Conservation (phyloP, 1,140 invertebrate species). For the Drosophila sp. region DNA sequence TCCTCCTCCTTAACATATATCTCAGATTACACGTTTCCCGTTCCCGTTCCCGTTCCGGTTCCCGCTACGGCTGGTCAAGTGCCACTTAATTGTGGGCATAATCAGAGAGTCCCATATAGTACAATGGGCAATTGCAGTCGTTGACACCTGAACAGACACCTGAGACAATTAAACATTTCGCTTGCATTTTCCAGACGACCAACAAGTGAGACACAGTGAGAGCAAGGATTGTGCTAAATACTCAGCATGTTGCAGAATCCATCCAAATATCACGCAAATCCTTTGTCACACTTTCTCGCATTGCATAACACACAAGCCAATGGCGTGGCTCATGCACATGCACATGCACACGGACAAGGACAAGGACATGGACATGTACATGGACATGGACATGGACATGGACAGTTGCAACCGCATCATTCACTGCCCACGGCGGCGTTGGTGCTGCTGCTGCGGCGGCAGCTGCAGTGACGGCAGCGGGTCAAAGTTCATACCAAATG, state of each 20-base stretch:
- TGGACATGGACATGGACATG: constrained; percentile 38
- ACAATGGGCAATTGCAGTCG: constrained; percentile 57
- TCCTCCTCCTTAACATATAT: background rate
- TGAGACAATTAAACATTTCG: constrained; percentile 47
- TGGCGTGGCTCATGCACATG: constrained; percentile 47
- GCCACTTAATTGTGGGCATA: constrained; percentile 71
- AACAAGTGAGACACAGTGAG: constrained; percentile 16
- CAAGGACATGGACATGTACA: constrained; percentile 24
- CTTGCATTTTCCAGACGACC: constrained; percentile 42
- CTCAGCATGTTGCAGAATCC: constrained; percentile 84
- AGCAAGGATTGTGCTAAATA: constrained; percentile 60
- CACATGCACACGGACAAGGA: constrained; percentile 20
- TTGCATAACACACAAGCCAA: constrained; percentile 80
- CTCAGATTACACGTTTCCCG: constrained; percentile 29
- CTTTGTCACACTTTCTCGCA: constrained; percentile 84
- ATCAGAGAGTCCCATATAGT: constrained; percentile 20
- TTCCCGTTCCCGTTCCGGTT: too few relatives aligned
- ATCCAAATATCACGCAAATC: constrained; percentile 85
- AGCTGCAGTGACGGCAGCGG: constrained; percentile 63
- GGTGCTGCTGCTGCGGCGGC: constrained; percentile 66
- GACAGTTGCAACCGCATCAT: constrained; percentile 71
- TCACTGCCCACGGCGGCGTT: constrained; percentile 65
- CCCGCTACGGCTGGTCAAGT: constrained; percentile 24
- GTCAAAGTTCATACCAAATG: constrained; percentile 81
- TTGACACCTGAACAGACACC: constrained; percentile 55